Evolutionary conservation across 1,140 invertebrate species (phyloP), one percentile per base, ranked within the genome.

Genomic region (Littorina saxatilis): DNA sequence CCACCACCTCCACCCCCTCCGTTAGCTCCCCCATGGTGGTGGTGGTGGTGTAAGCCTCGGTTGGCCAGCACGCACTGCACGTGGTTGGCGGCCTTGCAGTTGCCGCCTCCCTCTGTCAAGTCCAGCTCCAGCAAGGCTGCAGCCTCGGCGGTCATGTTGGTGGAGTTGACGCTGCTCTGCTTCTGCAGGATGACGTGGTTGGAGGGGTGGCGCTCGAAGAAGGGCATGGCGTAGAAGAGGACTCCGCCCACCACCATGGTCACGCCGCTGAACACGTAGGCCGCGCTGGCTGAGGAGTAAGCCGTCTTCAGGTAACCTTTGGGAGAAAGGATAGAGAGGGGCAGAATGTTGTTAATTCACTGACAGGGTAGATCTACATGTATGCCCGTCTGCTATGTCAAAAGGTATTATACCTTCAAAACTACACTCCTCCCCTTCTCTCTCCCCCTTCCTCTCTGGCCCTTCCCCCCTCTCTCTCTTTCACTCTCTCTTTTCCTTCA

Each of bases 81-180:
- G 79, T 61, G 66, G 70, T 70, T 81, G 70, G 70, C 37, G 29
- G 58, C 66, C 58, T 82, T 90, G 20, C 86, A 86, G n/a, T 83
- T 85, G 74, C 86, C 84, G 0, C 76, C 66, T 23, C 86, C 88
- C 50, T 91, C 89, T 27, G 86, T 85, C 63, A 89, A 79, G 77
- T 91, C 90, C 84, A 91, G 86, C 80, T 91, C 90, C 43, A 91
- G 83, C 17, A 91, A 81, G 47, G 90, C 90, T 4, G 88, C 89
- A 2, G 88, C 90, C 73, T 91, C 90, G 1, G 90, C 85, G 35
- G 85, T 87, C 80, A 88, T 87, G 68, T 87, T 86, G 68, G 85
- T 85, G 79, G 84, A 87, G 50, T 83, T 84, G 52, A 86, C 84
- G 68, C 86, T 87, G 68, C 86, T 87, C 27, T 90, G 85, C 63